These are phyloP conservation scores for Sinonovacula constricta DNA, from an alignment of 1,140 invertebrate species.

Conservation along the genomic window DNA sequence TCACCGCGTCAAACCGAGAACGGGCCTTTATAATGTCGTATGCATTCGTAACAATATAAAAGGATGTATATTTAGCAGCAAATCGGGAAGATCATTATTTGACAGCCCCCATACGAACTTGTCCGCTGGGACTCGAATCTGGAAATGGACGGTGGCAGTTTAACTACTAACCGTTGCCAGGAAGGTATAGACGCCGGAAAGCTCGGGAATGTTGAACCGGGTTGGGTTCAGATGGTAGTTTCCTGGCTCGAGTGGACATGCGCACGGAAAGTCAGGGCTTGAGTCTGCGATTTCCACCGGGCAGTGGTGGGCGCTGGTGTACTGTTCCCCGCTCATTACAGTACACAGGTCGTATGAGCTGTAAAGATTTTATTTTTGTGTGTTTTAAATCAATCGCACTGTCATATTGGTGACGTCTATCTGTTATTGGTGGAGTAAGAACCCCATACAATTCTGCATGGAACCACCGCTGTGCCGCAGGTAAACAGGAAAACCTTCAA, in stretches of 20 bases:
- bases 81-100: neutral
- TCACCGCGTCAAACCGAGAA: neutral
- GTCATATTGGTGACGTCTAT: no score
- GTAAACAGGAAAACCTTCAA: no score
- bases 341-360: slow-evolving; percentile 29
- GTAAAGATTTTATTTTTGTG: no score
- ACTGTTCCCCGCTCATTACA: slow-evolving; percentile 14
- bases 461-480: no score
- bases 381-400: no score
- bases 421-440: no score
- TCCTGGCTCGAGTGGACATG: slow-evolving; percentile 27
- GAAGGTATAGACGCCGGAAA: slow-evolving; percentile 9
- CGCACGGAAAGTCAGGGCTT: slow-evolving; percentile 31
- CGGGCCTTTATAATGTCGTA: neutral
- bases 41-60: neutral
- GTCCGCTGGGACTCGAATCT: neutral
- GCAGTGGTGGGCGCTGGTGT: slow-evolving; percentile 25
- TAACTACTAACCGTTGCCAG: slow-evolving; percentile 13
- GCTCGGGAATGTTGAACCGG: slow-evolving; percentile 12
- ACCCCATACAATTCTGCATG: no score
- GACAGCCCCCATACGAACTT: neutral
- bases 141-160: no score
- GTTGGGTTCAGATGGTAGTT: slow-evolving; percentile 40
- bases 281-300: neutral
- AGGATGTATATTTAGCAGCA: neutral